Conservation (phyloP, 2,888 invertebrate genomes). For the Mayetiola destructor region DNA sequence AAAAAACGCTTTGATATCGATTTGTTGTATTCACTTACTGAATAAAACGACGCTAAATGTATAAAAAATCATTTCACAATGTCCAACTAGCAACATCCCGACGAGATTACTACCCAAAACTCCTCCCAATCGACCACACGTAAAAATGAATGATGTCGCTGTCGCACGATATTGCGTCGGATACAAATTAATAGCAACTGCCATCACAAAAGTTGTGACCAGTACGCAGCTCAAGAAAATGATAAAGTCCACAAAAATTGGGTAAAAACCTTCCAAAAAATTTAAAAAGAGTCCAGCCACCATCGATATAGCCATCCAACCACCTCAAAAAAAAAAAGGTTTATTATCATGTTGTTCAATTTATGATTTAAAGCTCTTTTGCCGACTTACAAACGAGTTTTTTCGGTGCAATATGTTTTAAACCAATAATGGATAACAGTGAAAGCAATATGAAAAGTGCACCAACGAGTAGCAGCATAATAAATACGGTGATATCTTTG, state of each 20-base stretch:
- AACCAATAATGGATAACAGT: background rate
- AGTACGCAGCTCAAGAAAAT: background rate
- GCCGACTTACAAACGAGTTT: background rate
- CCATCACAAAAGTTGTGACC: constrained; percentile 40
- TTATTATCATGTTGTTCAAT: too few relatives aligned
- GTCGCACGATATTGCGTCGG: constrained; percentile 41
- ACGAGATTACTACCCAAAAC: constrained; percentile 29
- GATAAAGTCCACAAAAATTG: background rate
- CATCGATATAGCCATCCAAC: background rate
- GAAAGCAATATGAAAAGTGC: background rate
- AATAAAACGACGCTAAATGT: background rate
- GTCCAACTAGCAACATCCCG: constrained; percentile 23
- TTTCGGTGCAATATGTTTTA: background rate
- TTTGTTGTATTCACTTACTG: constrained; percentile 1
- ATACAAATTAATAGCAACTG: constrained; percentile 43
- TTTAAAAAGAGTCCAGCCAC: background rate
- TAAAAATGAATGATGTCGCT: constrained; percentile 33
- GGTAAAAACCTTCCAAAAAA: background rate
- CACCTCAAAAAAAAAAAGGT: background rate
- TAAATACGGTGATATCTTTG: background rate
- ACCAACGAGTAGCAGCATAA: background rate
- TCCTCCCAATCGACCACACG: constrained; percentile 31
- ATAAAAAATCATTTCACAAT: background rate
- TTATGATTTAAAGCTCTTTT: too few relatives aligned
- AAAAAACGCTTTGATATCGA: too few relatives aligned